Evolutionary conservation across 2,797 vertebrate species (phyloP), one percentile per base, ranked within the genome.

Genomic region (Chromis chromis): DNA sequence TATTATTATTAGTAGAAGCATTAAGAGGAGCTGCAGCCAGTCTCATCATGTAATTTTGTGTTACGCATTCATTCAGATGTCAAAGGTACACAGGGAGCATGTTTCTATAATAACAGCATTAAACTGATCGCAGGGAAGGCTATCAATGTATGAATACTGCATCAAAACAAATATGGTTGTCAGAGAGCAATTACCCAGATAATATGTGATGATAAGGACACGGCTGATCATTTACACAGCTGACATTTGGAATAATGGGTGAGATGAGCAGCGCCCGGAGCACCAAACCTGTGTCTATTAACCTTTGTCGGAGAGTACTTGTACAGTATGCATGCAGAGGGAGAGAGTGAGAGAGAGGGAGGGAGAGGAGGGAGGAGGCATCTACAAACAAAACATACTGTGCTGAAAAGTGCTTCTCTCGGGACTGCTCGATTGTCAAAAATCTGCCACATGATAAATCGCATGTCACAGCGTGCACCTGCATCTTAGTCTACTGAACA

Each of bases 201-300:
- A 83, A 92, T 87, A 52, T 85, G 87, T 76, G 80, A 75, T 74
- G 88, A 92, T 89, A 83, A 88, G 81, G 81, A 86, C 78, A 49
- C 70, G 28, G 58, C 72, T 75, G 86, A 90, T 90, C 81, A 81
- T 88, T 91, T 83, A 88, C 88, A 89, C 83, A 76, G 90, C 80
- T 92, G 90, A 90, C 89, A 93, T 91, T 90, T 89, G 80, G 81
- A 82, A 87, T 84, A 88, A 91, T 86, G 75, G 74, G 46, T 57
- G 78, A 79, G 82, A 71, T 4, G 58, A 89, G 88, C 60, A 11
- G 71, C 17, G 42, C 49, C 62, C 24, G 4, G 67, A 85, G 82
- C 76, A 77, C 60, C 53, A 5, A 70, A 74, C 74, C 72, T 65
- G 73, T 64, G 85, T 87, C 81, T 82, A 86, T 91, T 86, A 89